Percentiles rank a stretch among this genome's conserved stretches.
These are phyloP conservation scores for Platysternon megacephalum DNA, from an alignment of 2,113 vertebrate genomes.

Conservation along the genomic window DNA sequence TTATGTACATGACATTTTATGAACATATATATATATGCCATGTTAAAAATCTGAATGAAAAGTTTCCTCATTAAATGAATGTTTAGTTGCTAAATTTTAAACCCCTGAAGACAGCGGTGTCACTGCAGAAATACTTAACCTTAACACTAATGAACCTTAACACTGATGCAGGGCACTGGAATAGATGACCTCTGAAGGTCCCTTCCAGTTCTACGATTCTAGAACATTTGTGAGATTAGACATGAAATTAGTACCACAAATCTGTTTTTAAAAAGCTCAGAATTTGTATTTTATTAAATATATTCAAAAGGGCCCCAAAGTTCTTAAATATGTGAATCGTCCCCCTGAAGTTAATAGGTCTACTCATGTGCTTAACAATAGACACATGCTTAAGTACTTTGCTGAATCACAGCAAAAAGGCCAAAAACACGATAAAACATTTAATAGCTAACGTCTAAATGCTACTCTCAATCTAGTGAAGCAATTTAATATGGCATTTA, in stretches of 20 bases:
- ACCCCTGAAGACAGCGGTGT: background rate
- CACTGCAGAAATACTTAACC: background rate
- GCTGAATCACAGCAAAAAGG: background rate
- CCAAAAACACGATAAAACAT: background rate
- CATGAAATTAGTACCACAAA: background rate
- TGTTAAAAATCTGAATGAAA: background rate
- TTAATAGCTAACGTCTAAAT: background rate
- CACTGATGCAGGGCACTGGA: too few species aligned
- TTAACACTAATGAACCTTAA: background rate
- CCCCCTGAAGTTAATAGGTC: background rate
- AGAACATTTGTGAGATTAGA: background rate
- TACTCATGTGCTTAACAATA: background rate
- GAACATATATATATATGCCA: too few species aligned
- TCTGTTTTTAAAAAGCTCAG: constrained; percentile 4
- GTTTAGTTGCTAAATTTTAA: background rate
- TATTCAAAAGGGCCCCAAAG: background rate
- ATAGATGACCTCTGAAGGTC: background rate
- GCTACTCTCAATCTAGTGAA: background rate
- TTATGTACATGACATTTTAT: background rate
- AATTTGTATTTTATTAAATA: constrained; percentile 49
- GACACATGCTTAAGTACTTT: background rate
- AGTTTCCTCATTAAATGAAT: background rate
- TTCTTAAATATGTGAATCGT: background rate
- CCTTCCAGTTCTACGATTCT: too few species aligned
- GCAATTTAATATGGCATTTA: background rate